Conservation (phyloP, 2,113 vertebrate genomes). For the Pomatostomus ruficeps region DNA sequence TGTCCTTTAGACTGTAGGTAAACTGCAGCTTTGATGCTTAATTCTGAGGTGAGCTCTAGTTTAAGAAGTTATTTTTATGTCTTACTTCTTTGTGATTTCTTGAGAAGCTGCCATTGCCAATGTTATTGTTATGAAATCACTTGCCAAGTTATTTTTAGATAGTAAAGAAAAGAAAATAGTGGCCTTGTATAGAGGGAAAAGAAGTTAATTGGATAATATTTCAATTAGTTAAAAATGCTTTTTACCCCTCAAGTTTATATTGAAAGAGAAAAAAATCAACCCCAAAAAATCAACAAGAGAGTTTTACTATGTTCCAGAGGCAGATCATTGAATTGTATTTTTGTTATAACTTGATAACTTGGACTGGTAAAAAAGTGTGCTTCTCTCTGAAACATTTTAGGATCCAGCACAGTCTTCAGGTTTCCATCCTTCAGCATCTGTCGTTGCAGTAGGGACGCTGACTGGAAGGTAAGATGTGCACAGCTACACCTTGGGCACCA, state of each 20-base stretch:
- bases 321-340: not conserved
- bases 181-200: not conserved
- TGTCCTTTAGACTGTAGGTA: not conserved
- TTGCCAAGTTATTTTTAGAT: not conserved
- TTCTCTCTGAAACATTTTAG: conserved; percentile 71
- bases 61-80: conserved; percentile 1
- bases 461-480: conserved; percentile 84
- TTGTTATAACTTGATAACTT: not conserved
- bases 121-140: not conserved
- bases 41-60: not conserved
- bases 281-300: not conserved
- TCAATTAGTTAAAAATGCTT: not conserved
- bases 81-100: not conserved
- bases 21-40: not conserved
- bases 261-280: not conserved
- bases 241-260: not conserved
- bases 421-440: conserved; percentile 91
- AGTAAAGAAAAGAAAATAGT: not conserved
- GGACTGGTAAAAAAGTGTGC: not conserved
- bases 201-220: not conserved
- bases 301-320: not conserved
- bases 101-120: not conserved
- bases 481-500: not conserved
- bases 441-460: conserved; percentile 92
- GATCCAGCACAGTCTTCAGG: conserved; percentile 93